Percentiles rank a stretch among this genome's conserved stretches.
Conservation (phyloP, 2,113 vertebrate genomes). For the Myrmecophaga tridactyla region DNA sequence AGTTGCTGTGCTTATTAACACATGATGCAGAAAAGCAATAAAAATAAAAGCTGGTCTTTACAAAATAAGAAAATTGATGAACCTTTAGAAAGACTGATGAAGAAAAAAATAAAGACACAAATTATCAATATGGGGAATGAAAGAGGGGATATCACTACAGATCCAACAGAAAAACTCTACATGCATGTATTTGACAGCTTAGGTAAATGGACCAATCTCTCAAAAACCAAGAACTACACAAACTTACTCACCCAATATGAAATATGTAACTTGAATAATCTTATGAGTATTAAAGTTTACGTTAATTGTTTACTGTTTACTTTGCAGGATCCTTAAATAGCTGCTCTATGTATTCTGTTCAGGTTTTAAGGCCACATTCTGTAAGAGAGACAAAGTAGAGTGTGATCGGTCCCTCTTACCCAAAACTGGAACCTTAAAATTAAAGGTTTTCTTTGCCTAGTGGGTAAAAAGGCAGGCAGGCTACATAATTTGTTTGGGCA, state of each 20-base stretch:
- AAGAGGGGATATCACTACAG: background rate
- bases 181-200: background rate
- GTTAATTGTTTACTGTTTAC: too few relatives aligned
- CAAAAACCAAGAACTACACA: background rate
- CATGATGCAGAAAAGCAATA: background rate
- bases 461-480: background rate
- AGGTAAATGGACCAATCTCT: background rate
- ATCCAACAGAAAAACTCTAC: background rate
- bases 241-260: background rate
- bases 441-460: background rate
- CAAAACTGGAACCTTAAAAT: background rate
- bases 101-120: background rate
- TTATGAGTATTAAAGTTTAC: background rate
- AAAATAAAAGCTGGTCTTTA: background rate
- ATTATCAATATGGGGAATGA: background rate
- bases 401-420: background rate
- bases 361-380: background rate
- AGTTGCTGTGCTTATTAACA: background rate
- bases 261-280: background rate
- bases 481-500: background rate
- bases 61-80: background rate
- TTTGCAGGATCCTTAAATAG: background rate
- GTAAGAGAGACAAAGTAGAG: background rate
- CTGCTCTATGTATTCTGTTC: background rate
- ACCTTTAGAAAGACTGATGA: background rate